These are phyloP conservation scores for Zoanthus solanderi DNA, from an alignment of 92 coral and sea anemone genomes.

Conservation along the genomic window DNA sequence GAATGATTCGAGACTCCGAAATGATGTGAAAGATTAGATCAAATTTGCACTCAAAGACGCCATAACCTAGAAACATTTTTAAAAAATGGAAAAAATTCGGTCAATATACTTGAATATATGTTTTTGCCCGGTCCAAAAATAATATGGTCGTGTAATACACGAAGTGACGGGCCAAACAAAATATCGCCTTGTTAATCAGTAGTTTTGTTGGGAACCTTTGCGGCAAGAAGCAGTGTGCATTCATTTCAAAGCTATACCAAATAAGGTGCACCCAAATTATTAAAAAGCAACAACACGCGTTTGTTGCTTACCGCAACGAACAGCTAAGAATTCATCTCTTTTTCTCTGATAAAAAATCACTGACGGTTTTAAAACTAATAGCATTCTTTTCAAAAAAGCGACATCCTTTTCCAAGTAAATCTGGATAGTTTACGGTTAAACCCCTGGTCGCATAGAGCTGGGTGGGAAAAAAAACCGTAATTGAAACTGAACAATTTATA, in stretches of 20 bases:
- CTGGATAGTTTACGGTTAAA: neutral
- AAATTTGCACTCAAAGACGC: too few species aligned
- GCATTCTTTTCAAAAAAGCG: neutral
- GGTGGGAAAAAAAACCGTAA: neutral
- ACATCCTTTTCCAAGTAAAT: neutral
- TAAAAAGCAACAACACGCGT: constrained; percentile 5
- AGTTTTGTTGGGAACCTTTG: constrained; percentile 2
- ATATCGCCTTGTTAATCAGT: neutral
- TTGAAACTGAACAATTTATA: neutral
- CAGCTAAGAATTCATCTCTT: neutral
- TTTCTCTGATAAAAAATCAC: constrained; percentile 29
- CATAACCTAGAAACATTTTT: neutral
- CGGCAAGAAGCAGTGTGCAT: neutral
- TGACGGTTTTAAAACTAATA: constrained; percentile 9
- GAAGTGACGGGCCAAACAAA: neutral
- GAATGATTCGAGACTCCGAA: neutral
- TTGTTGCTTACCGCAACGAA: neutral
- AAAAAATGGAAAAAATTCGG: neutral
- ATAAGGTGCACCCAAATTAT: neutral
- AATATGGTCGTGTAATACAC: neutral
- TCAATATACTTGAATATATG: neutral
- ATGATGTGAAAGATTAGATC: neutral
- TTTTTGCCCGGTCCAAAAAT: neutral
- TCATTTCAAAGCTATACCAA: neutral
- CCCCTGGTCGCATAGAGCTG: neutral